phyloP scores from a whole-genome alignment of 2,888 invertebrate species.

The Sicus ferrugineus region DNA sequence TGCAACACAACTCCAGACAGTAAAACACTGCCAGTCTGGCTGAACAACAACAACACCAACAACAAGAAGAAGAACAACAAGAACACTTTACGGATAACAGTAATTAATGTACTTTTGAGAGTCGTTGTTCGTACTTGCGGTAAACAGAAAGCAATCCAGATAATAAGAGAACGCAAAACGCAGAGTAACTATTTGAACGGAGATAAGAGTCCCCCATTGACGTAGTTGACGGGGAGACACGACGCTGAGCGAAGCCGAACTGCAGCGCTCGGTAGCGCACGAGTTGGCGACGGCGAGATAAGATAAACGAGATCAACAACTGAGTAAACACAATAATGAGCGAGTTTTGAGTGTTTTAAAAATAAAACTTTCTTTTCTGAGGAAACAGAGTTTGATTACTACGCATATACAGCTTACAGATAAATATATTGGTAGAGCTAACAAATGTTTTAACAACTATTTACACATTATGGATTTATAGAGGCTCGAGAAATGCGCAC shows the following conservation, averaged over 20 bases:
- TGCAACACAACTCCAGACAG: too few species aligned
- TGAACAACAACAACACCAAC: background rate
- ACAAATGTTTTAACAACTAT: background rate
- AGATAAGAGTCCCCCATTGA: background rate
- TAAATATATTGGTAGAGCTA: background rate
- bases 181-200: constrained; percentile 14
- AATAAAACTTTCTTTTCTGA: constrained; percentile 5
- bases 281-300: background rate
- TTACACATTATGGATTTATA: background rate
- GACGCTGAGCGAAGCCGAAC: constrained; percentile 9
- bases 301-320: background rate
- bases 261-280: background rate
- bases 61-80: constrained; percentile 14
- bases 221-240: background rate
- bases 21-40: too few species aligned
- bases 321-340: background rate
- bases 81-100: constrained; percentile 23
- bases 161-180: constrained; percentile 2
- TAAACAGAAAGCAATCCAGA: constrained; percentile 10
- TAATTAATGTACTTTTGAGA: constrained; percentile 11
- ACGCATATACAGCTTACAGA: background rate
- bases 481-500: background rate
- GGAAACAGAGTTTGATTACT: background rate
- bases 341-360: too few species aligned
- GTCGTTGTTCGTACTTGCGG: background rate